phyloP scores from a whole-genome alignment of 2,888 invertebrate species.

The Drosophila atripex region DNA sequence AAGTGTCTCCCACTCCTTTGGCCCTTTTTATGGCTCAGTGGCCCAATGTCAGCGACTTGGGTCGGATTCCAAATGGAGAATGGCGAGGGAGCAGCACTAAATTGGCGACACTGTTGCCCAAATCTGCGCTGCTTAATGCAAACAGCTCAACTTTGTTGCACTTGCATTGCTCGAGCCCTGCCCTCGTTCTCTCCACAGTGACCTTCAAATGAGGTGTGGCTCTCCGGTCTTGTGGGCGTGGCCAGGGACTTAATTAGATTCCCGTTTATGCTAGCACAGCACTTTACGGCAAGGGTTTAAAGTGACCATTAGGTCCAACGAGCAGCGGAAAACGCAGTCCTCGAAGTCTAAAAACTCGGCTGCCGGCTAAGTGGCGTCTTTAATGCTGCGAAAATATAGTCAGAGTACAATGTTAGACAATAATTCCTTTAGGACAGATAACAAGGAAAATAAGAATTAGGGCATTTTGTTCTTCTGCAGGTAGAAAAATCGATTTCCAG shows the following conservation, averaged over 20 bases:
- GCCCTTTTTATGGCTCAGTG: constrained; percentile 52
- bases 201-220: constrained; percentile 61
- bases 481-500: constrained; percentile 62
- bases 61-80: not conserved
- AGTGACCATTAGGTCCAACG: constrained; percentile 43
- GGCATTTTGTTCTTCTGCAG: constrained; percentile 28
- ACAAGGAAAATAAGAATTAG: not conserved
- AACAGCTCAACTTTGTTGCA: constrained; percentile 70
- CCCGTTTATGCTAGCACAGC: constrained; percentile 52
- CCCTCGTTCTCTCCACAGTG: constrained; percentile 41
- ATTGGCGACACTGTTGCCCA: constrained; percentile 72
- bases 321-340: constrained; percentile 27
- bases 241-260: constrained; percentile 65
- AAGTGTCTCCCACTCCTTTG: constrained; percentile 10
- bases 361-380: constrained; percentile 4
- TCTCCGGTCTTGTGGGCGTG: constrained; percentile 25
- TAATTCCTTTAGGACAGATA: not conserved
- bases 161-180: constrained; percentile 21
- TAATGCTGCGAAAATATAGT: constrained; percentile 27
- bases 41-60: constrained; percentile 42
- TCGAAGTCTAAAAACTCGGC: constrained; percentile 27
- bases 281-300: constrained; percentile 46
- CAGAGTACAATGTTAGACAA: constrained; percentile 16
- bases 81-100: constrained; percentile 50
- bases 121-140: constrained; percentile 69